Conservation (phyloP, 2,797 vertebrate species). For the Coluber constrictor region DNA sequence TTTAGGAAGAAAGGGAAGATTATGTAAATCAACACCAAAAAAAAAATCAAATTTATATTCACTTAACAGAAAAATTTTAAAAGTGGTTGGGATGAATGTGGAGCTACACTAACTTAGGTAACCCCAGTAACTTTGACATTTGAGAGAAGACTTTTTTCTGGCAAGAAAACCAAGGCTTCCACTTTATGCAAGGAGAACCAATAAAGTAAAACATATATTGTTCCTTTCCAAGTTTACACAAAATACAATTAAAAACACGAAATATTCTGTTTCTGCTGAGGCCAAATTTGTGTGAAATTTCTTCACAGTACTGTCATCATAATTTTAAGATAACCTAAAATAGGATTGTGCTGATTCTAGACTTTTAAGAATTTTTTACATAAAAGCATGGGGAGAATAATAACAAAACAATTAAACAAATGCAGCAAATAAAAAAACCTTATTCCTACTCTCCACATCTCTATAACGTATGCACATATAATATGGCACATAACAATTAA, state of each 20-base stretch:
- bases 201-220: background rate
- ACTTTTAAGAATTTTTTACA: background rate
- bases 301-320: background rate
- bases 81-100: background rate
- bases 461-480: constrained; percentile 63
- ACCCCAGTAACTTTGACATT: background rate
- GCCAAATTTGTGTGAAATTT: background rate
- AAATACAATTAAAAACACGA: background rate
- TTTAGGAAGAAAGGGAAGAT: background rate
- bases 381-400: background rate
- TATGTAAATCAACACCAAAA: background rate
- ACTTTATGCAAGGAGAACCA: background rate
- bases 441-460: background rate
- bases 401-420: background rate
- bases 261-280: background rate
- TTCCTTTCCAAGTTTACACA: background rate
- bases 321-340: background rate
- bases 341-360: background rate
- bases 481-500: constrained; percentile 60
- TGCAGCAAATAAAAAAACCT: background rate
- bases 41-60: background rate
- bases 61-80: background rate
- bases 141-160: background rate
- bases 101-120: background rate
- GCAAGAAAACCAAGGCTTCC: background rate